Evolutionary conservation across 2,888 invertebrate species (phyloP), one percentile per base, ranked within the genome.

Genomic region (Nineta flava): DNA sequence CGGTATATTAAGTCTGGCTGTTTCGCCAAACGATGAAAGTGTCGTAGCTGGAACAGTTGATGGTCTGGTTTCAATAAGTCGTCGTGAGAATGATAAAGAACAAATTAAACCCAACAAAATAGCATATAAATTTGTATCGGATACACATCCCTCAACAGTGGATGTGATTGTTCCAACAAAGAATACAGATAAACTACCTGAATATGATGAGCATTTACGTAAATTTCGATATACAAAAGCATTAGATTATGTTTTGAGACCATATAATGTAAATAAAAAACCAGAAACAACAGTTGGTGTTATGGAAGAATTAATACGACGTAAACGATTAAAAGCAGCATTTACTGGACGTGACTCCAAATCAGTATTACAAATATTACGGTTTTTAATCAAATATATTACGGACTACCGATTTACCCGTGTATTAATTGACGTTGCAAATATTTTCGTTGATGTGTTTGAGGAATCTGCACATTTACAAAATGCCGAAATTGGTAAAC

Each of bases 41-140:
- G 62, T 97, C 53, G 91, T 85, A 7, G 90, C 86, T 21, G 97
- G 96, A 19, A 88, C 94, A 83, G 80, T 87, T 9, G 92, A 94
- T 69, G 95, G 95, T 43, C 73, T 94, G 43, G 77, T 97, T 54
- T 91, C 92, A 9, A 81, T 96, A 52, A 80, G 83, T 59, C 79
- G 86, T 61, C 74, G 86, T 62, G 84, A 84, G 59, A 76, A 79
- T 53, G 72, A 73, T 44, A 56, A 60, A 3, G 63, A 67, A 53
- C 64, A 60, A 46, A 61, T 56, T 2, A 64, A 64, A 53, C 64
- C 65, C 54, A 65, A 60, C 41, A 74, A 74, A 56, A 77, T 74
- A 64, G 73, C 75, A 12, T 75, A 75, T 58, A 71, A 72, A 58
- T 64, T 66, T 53, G 56, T 61, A 7, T 60, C 65, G 1, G 59